Percentiles rank a stretch among this genome's conserved stretches.
Conservation (phyloP, 2,113 vertebrate genomes). For the Gasterosteus aculeatus region DNA sequence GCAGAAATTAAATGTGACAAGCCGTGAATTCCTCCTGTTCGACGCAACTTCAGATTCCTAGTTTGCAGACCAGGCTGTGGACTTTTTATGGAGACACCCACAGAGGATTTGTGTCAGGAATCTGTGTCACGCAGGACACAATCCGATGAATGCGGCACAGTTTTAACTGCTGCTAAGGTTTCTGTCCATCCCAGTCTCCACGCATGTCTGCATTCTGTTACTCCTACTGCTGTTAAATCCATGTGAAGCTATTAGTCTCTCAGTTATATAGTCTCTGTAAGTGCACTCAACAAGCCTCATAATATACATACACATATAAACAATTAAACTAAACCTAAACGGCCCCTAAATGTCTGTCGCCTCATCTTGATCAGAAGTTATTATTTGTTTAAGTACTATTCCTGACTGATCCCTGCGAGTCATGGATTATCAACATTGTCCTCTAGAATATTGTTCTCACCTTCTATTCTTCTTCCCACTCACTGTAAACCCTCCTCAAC, state of each 20-base stretch:
- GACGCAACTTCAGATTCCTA: constrained; percentile 37
- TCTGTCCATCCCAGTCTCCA: constrained; percentile 26
- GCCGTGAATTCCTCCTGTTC: constrained; percentile 51
- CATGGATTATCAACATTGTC: background rate
- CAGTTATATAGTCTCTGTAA: constrained; percentile 29
- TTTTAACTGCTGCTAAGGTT: constrained; percentile 57
- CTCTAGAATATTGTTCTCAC: background rate
- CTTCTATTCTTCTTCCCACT: background rate
- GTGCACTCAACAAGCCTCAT: background rate
- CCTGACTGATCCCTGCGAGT: background rate
- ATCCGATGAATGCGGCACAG: constrained; percentile 58
- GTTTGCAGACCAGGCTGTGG: constrained; percentile 41
- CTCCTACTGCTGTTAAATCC: constrained; percentile 43
- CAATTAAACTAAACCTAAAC: background rate
- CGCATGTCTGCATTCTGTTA: constrained; percentile 18
- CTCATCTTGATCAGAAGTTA: background rate
- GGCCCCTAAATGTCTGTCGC: background rate
- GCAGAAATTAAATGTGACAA: constrained; percentile 52
- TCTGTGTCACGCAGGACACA: constrained; percentile 60
- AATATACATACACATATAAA: background rate
- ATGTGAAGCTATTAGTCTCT: constrained; percentile 39
- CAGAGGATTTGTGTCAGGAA: constrained; percentile 61
- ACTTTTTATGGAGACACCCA: constrained; percentile 65
- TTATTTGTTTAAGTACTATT: background rate
- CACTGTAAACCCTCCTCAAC: background rate